phyloP scores from a whole-genome alignment of 2,797 vertebrate species.

The Catamblyrhynchus diadema region DNA sequence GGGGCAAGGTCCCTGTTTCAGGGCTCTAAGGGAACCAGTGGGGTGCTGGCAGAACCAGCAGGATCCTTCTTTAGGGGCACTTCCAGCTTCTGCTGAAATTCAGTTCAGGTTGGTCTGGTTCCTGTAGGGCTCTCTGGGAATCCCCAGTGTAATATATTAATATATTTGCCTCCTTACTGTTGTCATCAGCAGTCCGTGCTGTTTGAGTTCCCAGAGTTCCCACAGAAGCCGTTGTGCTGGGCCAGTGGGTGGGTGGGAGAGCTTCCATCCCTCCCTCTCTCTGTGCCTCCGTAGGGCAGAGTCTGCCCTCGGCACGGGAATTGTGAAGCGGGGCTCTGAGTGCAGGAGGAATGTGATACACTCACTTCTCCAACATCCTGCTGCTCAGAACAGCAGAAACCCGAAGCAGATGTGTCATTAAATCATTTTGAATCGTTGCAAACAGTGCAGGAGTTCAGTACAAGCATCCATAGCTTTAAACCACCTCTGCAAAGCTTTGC shows the following conservation, averaged over 20 bases:
- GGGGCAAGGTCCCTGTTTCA: background rate
- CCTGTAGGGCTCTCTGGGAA: background rate
- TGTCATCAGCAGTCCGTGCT: background rate
- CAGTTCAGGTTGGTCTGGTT: background rate
- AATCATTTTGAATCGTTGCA: background rate
- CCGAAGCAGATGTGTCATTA: background rate
- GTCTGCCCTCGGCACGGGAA: background rate
- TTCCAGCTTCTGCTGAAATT: background rate
- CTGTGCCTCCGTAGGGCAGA: background rate
- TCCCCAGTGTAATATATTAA: background rate
- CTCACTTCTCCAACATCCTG: accelerated
- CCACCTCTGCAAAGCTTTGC: background rate
- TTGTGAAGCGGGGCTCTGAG: background rate
- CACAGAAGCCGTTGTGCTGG: background rate
- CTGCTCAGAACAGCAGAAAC: background rate
- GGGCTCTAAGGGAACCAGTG: accelerated
- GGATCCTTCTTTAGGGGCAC: background rate
- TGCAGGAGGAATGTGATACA: background rate
- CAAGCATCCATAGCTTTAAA: background rate
- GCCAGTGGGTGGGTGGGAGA: background rate
- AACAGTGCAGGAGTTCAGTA: background rate
- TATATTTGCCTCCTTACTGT: background rate
- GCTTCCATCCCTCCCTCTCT: background rate
- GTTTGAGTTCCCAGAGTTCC: background rate
- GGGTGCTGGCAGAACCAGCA: background rate